Base-by-base conservation (phyloP, 2,113 vertebrate species). In the Cyanoderma ruficeps region DNA sequence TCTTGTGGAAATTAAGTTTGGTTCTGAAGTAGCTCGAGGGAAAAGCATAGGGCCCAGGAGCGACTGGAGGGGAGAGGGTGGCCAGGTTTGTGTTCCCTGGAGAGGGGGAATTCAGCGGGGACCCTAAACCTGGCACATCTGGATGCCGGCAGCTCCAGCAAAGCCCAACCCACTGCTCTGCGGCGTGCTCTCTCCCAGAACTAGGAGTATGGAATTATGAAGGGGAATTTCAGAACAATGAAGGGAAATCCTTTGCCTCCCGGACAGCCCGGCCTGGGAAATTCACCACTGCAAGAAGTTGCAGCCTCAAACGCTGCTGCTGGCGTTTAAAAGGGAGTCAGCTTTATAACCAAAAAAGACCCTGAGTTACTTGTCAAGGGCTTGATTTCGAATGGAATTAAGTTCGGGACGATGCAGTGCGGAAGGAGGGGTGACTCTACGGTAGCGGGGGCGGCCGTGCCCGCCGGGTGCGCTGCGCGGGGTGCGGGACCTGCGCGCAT, bases 181-280 rank as follows among this genome's bases (percentile, higher is more conserved):
- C 39, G 30, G 64, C 22, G 12, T 7, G 50, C 27, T n/a, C 21
- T n/a, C 46, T 39, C 15, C 2, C 71, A 21, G 42, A 68, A 15
- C 81, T 50, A 21, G 50, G 55, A 71, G 93, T 39, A 2, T 17
- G 44, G 44, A 90, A 49, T 77, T 47, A 64, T 37, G 71, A 77
- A 55, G 67, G 94, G 95, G 83, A 93, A 95, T 95, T 93, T 90
- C 88, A 95, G 90, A 96, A 97, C 95, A 97, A 96, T 96, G 77
- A 81, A 95, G 93, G 95, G 95, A 97, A 97, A 96, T 96, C 92
- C 94, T 97, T 55, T 91, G 56, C 93, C 84, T 94, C 59, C 39
- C 35, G 10, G 42, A 23, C 82, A 55, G 71, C 82, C 84, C 71
- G 52, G 92, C 71, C 90, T 88, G 94, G 95, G 94, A 95, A 93